Conservation (phyloP, 2,888 invertebrate species). For the Hylaea fasciaria region DNA sequence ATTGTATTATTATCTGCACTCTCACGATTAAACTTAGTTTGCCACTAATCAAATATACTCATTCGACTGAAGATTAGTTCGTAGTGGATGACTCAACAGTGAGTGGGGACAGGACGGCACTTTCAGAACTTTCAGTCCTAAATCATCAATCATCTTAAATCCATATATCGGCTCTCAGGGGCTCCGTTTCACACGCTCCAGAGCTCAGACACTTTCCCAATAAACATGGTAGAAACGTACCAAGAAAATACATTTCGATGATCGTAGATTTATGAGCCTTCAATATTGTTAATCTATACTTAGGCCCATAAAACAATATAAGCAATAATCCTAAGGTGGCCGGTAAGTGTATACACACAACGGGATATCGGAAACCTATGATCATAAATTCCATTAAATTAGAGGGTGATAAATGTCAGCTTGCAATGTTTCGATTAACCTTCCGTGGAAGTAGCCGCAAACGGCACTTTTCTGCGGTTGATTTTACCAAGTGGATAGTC, state of each 20-base stretch:
- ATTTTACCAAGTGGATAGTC: constrained; percentile 35
- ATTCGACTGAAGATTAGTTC: constrained; percentile 39
- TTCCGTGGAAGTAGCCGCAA: constrained; percentile 42
- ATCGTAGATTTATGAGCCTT: constrained; percentile 51
- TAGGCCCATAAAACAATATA: constrained; percentile 43
- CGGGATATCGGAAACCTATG: constrained; percentile 42
- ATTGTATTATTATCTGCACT: too few relatives aligned
- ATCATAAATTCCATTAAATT: constrained; percentile 59
- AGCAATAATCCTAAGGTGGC: constrained; percentile 43
- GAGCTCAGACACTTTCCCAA: constrained; percentile 27
- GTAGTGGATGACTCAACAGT: constrained; percentile 31
- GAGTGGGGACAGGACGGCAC: constrained; percentile 33
- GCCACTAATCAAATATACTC: constrained; percentile 19
- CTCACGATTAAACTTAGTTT: constrained; percentile 7
- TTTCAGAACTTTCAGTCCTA: constrained; percentile 38
- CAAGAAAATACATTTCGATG: constrained; percentile 48
- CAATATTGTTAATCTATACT: constrained; percentile 45
- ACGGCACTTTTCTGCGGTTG: constrained; percentile 45
- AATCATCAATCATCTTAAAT: constrained; percentile 55
- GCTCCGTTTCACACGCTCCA: constrained; percentile 43
- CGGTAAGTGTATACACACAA: constrained; percentile 29
- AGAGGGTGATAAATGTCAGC: constrained; percentile 59
- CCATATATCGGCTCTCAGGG: constrained; percentile 45
- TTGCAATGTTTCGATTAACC: constrained; percentile 54
- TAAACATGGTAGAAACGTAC: constrained; percentile 45